Evolutionary conservation across 2,888 invertebrate species (phyloP), one percentile per base, ranked within the genome.

Genomic region (Aricia artaxerxes): DNA sequence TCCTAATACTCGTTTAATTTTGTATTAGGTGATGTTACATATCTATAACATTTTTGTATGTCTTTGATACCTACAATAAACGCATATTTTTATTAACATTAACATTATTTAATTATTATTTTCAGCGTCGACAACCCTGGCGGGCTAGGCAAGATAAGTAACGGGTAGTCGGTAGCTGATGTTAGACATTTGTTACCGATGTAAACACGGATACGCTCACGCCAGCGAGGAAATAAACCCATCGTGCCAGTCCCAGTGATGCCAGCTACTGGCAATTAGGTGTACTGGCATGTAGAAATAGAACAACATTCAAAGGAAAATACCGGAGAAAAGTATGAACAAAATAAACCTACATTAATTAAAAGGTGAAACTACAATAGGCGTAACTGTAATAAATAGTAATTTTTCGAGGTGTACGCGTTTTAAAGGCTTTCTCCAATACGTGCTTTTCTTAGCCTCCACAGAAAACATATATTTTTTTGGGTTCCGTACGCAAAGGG

Each of bases 111-210:
- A 6, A 24, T 61, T 5, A 24, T 24, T 24, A 61, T 61, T 61
- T 61, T 72, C 24, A 13, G 44, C 44, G 49, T 31, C 81, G 85
- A 11, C 85, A 90, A 78, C 91, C 91, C 91, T 90, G 81, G 82
- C 78, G 82, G 83, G 82, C 82, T 82, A 85, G 85, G 85, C 85
- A 83, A 87, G 89, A 91, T 91, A 92, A 91, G 90, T 92, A 88
- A 89, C 88, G 88, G 86, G 85, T 86, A 88, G 88, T 87, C 88
- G 86, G 89, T 87, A 73, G 76, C 89, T 92, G 92, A 94, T 91
- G 93, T 91, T 89, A 88, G 91, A 88, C 92, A 94, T 94, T 93
- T 93, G 94, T 94, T 91, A 92, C 89, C 84, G 93, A 93, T 93
- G 91, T 91, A 92, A 91, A 92, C 91, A 91, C 90, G 85, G 76